A percentile compares a stretch with the other conserved stretches of the same genome.
These are phyloP conservation scores for Siderastrea siderea DNA, from an alignment of 92 coral and sea anemone species.

Conservation along the genomic window DNA sequence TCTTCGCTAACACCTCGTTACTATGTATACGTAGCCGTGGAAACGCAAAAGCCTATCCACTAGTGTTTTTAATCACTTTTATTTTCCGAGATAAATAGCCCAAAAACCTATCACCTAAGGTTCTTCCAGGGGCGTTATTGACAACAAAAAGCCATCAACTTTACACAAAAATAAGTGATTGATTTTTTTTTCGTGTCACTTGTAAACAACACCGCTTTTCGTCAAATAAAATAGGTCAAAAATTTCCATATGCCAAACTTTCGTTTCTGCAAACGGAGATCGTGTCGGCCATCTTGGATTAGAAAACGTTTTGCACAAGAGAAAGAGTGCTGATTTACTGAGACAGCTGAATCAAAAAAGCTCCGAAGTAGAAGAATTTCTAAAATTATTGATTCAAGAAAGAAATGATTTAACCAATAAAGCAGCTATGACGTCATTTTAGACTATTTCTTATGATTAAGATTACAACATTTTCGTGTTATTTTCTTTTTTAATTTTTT, in stretches of 20 bases:
- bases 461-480: background rate
- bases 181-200: background rate
- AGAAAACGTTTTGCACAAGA: background rate
- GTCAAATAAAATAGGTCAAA: background rate
- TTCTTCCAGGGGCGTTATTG: conserved; percentile 10
- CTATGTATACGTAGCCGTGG: conserved; percentile 34
- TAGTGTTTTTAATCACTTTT: background rate
- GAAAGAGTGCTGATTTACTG: background rate
- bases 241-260: conserved; percentile 31
- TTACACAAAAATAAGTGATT: background rate
- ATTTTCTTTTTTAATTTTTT: background rate
- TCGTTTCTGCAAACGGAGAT: background rate
- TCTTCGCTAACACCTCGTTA: background rate
- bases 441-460: background rate
- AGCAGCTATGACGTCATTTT: background rate
- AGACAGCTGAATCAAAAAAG: background rate
- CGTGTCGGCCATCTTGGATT: conserved; percentile 32
- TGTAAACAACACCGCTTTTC: conserved; percentile 14
- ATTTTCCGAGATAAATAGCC: background rate
- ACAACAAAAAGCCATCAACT: background rate
- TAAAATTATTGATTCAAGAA: background rate
- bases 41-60: background rate
- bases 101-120: background rate
- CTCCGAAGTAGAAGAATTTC: background rate
- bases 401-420: too few species aligned